These are phyloP conservation scores for Falco concolor DNA, from an alignment of 2,797 vertebrate genomes.

Conservation along the genomic window DNA sequence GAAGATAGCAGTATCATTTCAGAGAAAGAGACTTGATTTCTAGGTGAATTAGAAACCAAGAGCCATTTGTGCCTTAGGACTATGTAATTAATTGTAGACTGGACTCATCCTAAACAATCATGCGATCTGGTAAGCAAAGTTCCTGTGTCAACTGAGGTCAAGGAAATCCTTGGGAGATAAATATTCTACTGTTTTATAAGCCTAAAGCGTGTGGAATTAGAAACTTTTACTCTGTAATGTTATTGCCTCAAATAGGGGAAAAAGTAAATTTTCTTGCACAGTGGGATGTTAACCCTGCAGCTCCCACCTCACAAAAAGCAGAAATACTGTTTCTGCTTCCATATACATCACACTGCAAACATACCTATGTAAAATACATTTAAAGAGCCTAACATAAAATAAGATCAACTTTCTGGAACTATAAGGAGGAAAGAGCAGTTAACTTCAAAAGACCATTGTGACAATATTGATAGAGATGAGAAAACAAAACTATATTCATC, in stretches of 20 bases:
- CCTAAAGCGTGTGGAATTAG: constrained; percentile 2
- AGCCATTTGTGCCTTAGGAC: background rate
- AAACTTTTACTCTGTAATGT: constrained; percentile 3
- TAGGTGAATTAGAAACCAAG: background rate
- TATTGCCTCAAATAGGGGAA: background rate
- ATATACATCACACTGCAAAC: background rate
- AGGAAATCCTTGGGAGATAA: background rate
- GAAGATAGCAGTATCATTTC: background rate
- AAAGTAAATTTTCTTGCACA: constrained; percentile 36
- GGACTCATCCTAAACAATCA: background rate
- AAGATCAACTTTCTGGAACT: background rate
- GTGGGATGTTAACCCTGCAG: constrained; percentile 15
- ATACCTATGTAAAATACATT: background rate
- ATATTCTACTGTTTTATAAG: constrained; percentile 2
- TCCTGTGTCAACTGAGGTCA: background rate
- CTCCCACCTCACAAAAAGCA: background rate
- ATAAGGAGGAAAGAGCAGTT: background rate
- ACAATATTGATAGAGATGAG: background rate
- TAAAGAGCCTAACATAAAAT: background rate
- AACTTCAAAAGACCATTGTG: background rate
- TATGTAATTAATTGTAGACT: background rate
- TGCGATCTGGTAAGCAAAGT: background rate
- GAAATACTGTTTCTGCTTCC: constrained; percentile 2
- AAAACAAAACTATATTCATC: background rate
- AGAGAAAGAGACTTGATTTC: background rate